These are phyloP conservation scores for Sorex fumeus DNA, from an alignment of 2,113 vertebrate species.

Conservation along the genomic window DNA sequence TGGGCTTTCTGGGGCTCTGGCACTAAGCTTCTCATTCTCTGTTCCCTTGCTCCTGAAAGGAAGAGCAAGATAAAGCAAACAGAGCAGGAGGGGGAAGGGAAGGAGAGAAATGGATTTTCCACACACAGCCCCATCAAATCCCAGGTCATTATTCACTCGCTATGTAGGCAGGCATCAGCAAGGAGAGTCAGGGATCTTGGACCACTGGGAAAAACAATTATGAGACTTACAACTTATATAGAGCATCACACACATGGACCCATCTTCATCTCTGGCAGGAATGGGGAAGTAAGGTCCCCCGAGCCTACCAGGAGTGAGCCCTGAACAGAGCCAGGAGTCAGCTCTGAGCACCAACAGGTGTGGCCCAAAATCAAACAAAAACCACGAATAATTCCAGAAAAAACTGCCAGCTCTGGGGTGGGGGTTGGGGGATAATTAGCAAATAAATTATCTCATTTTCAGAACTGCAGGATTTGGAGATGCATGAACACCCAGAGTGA, in stretches of 20 bases:
- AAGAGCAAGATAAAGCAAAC: background rate
- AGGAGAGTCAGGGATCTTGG: background rate
- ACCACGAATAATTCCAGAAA: background rate
- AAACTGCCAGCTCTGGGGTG: background rate
- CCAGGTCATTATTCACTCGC: background rate
- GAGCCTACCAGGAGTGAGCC: too few species aligned
- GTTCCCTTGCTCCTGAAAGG: background rate
- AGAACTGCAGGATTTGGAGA: rapidly evolving
- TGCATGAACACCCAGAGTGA: too few species aligned
- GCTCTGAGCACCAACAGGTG: too few species aligned
- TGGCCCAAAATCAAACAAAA: background rate
- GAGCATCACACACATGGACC: background rate
- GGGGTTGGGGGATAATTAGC: background rate
- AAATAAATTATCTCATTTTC: background rate
- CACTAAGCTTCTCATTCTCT: background rate
- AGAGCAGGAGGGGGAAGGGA: background rate
- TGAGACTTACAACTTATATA: background rate
- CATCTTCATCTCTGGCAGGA: background rate
- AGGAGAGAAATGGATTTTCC: too few species aligned
- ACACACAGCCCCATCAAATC: too few species aligned
- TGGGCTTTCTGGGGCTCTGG: background rate
- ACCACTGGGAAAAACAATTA: too few species aligned
- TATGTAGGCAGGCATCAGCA: background rate
- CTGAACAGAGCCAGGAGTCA: too few species aligned
- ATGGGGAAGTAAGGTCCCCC: too few species aligned